Evolutionary conservation across 1,140 invertebrate genomes (phyloP), one percentile per base, ranked within the genome.

Genomic region (Colletes gigas): DNA sequence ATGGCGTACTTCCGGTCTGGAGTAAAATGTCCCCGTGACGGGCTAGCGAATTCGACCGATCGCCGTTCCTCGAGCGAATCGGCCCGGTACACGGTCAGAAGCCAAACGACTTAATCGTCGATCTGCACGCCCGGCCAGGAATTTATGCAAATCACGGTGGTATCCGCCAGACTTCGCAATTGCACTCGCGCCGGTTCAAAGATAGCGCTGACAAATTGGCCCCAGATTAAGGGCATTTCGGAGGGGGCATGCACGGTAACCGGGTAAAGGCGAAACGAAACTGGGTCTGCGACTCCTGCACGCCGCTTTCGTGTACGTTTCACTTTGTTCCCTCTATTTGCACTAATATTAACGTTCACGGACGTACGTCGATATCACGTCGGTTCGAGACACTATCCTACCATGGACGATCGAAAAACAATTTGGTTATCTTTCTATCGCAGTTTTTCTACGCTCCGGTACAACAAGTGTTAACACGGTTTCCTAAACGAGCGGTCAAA

Each of bases 161-260:
- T 77, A 78, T 85, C 66, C 78, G 84, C 65, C 19, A 59, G 57
- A 73, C 74, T 67, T 68, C 2, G 63, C 77, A 62, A 72, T 79
- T 52, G 81, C 83, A 59, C 76, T 72, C 57, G 63, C 77, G 70
- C 76, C 69, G 77, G 78, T 57, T 71, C 73, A 79, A 84, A 88
- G 86, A 87, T 87, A 88, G 76, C 85, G 85, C 86, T 84, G 86
- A 88, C 85, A 87, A 88, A 87, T 88, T 88, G 86, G 86, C 84
- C 74, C 78, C 75, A 83, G 86, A 88, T 88, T 87, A 87, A 88
- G 86, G 86, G 80, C 86, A 82, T 88, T 87, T 88, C 73, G 85
- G 83, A 65, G 59, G 60, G 57, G 82, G 79, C 80, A 78, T 85
- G 85, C 79, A 88, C 83, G 83, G 76, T 79, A 87, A 81, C 62